A percentile compares a stretch with the other conserved stretches of the same genome.
These are phyloP conservation scores for Rafetus swinhoei DNA, from an alignment of 2,113 vertebrate species.

Conservation along the genomic window DNA sequence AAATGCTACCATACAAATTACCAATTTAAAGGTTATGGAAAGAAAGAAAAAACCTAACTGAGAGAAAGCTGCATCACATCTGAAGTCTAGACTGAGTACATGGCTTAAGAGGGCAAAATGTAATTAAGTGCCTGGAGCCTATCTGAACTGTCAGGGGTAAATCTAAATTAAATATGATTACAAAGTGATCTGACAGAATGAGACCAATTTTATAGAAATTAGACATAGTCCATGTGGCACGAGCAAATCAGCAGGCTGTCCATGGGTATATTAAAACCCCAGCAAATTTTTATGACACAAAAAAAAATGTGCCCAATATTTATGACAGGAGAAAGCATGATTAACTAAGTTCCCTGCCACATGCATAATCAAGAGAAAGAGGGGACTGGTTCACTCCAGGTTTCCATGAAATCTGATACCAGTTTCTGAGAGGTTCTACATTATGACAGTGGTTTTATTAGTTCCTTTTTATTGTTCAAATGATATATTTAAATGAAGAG, in stretches of 20 bases:
- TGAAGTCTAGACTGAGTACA: conserved; percentile 66
- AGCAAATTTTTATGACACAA: conserved; percentile 57
- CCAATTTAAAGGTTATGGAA: conserved; percentile 45
- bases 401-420: conserved; percentile 1
- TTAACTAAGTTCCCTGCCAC: conserved; percentile 66
- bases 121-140: conserved; percentile 76
- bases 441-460: conserved; percentile 19
- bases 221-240: conserved; percentile 33
- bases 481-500: conserved; percentile 6
- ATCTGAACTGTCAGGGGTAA: conserved; percentile 69
- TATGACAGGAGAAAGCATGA: conserved; percentile 52
- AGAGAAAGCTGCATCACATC: conserved; percentile 53
- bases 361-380: conserved; percentile 36
- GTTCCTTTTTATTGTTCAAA: conserved; percentile 2
- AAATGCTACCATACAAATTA: conserved; percentile 18
- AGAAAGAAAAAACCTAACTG: conserved; percentile 34
- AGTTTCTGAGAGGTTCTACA: conserved; percentile 44
- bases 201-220: conserved; percentile 69
- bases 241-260: conserved; percentile 62
- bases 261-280: conserved; percentile 52
- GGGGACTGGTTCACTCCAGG: background rate
- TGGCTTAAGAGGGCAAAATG: conserved; percentile 69
- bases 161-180: conserved; percentile 80
- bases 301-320: conserved; percentile 65
- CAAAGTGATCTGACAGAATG: conserved; percentile 74